phyloP scores from a whole-genome alignment of 2,888 invertebrate genomes.

The Ectemnius lituratus region DNA sequence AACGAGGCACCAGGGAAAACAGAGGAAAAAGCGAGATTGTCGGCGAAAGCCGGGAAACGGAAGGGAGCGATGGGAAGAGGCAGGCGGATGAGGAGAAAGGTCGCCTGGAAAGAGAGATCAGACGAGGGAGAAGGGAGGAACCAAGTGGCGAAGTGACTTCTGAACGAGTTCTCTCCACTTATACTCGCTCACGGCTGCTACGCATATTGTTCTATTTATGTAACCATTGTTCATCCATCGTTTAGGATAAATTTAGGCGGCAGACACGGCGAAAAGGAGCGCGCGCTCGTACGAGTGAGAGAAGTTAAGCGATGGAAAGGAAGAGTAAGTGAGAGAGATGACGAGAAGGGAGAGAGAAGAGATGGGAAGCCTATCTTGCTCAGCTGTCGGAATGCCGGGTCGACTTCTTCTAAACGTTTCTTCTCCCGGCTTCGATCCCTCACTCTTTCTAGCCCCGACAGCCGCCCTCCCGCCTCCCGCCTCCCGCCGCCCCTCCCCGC shows the following conservation, averaged over 20 bases:
- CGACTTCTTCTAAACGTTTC: constrained; percentile 75
- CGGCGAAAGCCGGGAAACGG: constrained; percentile 1
- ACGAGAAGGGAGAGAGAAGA: constrained; percentile 22
- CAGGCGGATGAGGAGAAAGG: constrained; percentile 28
- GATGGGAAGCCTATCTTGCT: constrained; percentile 43
- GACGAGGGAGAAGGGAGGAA: constrained; percentile 44
- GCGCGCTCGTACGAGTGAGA: not conserved
- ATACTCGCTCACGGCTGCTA: constrained; percentile 59
- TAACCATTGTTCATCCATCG: constrained; percentile 78
- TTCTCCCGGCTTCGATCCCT: constrained; percentile 61
- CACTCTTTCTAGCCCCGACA: constrained; percentile 59
- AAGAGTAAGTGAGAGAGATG: constrained; percentile 21
- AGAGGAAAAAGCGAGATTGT: not conserved
- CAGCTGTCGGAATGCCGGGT: constrained; percentile 70
- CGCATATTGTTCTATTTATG: constrained; percentile 78
- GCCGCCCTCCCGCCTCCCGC: constrained; percentile 45
- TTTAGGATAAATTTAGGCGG: constrained; percentile 75
- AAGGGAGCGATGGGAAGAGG: constrained; percentile 31
- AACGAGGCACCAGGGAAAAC: constrained; percentile 1
- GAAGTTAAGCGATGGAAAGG: no score
- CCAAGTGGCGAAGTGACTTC: constrained; percentile 68
- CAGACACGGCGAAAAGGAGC: constrained; percentile 47
- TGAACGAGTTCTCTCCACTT: constrained; percentile 70
- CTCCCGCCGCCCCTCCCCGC: constrained; percentile 39
- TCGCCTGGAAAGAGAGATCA: constrained; percentile 28